Conservation (phyloP, 2,113 vertebrate genomes). For the Strix aluco region DNA sequence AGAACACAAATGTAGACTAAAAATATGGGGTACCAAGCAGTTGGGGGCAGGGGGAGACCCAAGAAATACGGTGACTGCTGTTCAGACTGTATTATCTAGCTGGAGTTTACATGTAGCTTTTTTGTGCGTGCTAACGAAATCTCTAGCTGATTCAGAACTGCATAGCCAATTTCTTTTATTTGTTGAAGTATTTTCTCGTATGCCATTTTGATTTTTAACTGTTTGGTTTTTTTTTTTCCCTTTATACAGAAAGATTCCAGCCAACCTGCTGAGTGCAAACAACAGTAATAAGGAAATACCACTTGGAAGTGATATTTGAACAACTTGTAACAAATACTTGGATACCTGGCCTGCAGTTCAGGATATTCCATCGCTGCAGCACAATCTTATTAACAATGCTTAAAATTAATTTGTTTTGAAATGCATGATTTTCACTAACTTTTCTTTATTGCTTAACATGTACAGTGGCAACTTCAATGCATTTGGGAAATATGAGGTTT, state of each 20-base stretch:
- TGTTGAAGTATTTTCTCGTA: not conserved
- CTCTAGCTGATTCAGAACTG: not conserved
- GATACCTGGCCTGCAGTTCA: slow-evolving; percentile 77
- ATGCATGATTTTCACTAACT: slow-evolving; percentile 85
- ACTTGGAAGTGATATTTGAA: slow-evolving; percentile 74
- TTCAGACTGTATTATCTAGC: not conserved
- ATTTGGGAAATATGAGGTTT: slow-evolving; percentile 71
- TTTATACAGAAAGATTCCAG: slow-evolving; percentile 86
- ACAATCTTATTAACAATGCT: slow-evolving; percentile 73
- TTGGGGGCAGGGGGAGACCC: not conserved
- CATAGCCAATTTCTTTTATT: not conserved
- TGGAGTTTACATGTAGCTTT: not conserved
- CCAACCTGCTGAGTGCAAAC: slow-evolving; percentile 97
- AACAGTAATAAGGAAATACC: slow-evolving; percentile 87
- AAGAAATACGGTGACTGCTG: not conserved
- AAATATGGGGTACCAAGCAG: not conserved
- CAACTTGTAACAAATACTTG: slow-evolving; percentile 74
- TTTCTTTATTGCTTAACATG: slow-evolving; percentile 77
- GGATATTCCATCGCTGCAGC: slow-evolving; percentile 73
- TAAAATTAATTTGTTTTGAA: slow-evolving; percentile 77
- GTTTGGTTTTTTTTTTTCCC: not conserved
- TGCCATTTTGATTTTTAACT: not conserved
- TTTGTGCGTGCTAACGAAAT: not conserved
- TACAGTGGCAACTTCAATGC: slow-evolving; percentile 77
- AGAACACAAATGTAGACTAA: not conserved